Percentiles rank a stretch among this genome's conserved stretches.
These are phyloP conservation scores for Micropoecilia bifurca DNA, from an alignment of 2,797 vertebrate genomes.

Conservation along the genomic window DNA sequence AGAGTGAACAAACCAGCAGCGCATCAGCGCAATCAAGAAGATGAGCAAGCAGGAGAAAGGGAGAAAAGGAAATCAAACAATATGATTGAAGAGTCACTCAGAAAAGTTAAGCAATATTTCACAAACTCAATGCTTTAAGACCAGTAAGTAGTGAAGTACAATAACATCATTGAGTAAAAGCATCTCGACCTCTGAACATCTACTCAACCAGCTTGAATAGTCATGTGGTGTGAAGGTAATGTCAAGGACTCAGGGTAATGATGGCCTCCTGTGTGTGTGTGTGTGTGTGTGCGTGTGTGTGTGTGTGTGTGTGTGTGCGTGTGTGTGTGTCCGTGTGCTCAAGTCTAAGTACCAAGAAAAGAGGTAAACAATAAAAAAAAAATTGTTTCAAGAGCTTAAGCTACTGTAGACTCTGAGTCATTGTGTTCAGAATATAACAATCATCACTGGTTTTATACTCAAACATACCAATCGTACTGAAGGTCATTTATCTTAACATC, in stretches of 20 bases:
- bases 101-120: background rate
- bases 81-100: background rate
- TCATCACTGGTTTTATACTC: background rate
- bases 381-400: background rate
- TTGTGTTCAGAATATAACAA: background rate
- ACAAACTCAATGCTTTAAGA: conserved; percentile 11
- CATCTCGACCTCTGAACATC: conserved; percentile 14
- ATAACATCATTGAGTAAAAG: background rate
- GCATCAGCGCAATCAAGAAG: conserved; percentile 21
- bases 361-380: background rate
- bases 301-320: background rate
- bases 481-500: background rate
- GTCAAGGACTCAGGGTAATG: background rate
- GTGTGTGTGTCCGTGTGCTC: background rate
- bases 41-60: background rate
- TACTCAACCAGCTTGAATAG: conserved; percentile 13
- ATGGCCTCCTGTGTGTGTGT: background rate
- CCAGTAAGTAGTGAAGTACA: background rate
- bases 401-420: background rate
- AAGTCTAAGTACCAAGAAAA: background rate
- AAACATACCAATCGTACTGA: background rate
- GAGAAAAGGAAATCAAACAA: conserved; percentile 1
- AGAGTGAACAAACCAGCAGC: conserved; percentile 18
- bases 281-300: no score
- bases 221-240: conserved; percentile 3